These are phyloP conservation scores for Schizopygopsis pylzovi DNA, from an alignment of 2,797 vertebrate genomes.

Conservation along the genomic window DNA sequence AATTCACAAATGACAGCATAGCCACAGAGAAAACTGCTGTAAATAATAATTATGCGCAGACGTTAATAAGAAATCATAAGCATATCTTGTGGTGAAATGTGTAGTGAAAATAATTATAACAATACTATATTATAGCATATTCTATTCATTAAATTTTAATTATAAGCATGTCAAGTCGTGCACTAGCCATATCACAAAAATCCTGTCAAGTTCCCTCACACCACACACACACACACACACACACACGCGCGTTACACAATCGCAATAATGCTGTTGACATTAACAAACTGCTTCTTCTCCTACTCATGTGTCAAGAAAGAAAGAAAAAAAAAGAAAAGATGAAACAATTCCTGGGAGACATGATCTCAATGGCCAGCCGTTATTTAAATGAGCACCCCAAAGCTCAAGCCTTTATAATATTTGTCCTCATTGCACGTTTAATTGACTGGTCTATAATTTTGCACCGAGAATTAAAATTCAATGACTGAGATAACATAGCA, in stretches of 20 bases:
- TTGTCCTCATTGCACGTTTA: constrained; percentile 54
- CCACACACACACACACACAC: constrained; percentile 24
- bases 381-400: constrained; percentile 46
- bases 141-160: not conserved
- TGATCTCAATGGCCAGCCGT: constrained; percentile 36
- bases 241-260: not conserved
- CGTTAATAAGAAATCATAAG: not conserved
- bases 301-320: constrained; percentile 11
- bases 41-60: constrained; percentile 7
- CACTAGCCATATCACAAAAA: constrained; percentile 2
- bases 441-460: constrained; percentile 61
- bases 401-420: constrained; percentile 40
- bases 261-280: not conserved
- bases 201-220: not conserved
- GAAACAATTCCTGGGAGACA: constrained; percentile 25
- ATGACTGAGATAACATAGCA: constrained; percentile 58
- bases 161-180: not conserved
- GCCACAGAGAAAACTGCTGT: not conserved
- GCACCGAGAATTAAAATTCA: constrained; percentile 63
- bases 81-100: constrained; percentile 5
- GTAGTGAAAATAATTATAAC: not conserved
- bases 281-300: not conserved
- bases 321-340: not conserved
- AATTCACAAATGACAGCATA: constrained; percentile 23
- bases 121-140: not conserved